Base-by-base conservation (phyloP, 2,888 invertebrate species). In the Minunthozetes semirufus region DNA sequence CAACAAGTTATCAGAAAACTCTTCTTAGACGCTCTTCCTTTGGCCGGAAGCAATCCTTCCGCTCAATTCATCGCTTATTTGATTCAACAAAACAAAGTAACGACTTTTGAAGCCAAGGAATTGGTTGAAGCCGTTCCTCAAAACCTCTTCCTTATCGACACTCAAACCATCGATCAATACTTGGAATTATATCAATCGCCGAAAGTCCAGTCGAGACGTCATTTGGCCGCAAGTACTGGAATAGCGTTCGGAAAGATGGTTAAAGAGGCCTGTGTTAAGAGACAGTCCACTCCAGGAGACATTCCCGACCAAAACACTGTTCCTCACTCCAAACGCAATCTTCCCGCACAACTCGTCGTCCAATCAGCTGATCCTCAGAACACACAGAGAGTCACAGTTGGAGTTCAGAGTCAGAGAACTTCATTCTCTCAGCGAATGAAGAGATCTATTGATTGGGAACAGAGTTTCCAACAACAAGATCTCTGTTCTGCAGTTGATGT, bases 101-200 rank as follows among this genome's bases (percentile, higher is more conserved):
- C 70, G 6, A 80, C 79, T 17, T 74, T 27, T 22, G 77, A 77
- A 22, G 74, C 61, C 50, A 77, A 77, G 17, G 79, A 80, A 74
- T 75, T 78, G n/a, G 81, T 78, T 25, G 79, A 81, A 72, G 73
- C 80, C 19, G 77, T 82, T 46, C 78, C 80, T 61, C 72, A 73
- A n/a, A 78, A 80, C 48, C 74, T 81, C 19, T 80, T 80, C 8
- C 77, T 80, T 27, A 78, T 82, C 72, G 76, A 81, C 27, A 80
- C 82, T 25, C 80, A 81, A 66, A 83, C 83, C n/a, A 82, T 82
- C 71, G 79, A 80, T 46, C 78, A 79, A 19, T 79, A 82, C 27
- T 77, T 83, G 11, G 79, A 82, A 53, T 76, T 82, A 50, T 77
- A 79, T 59, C 78, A 80, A 6, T 74, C 77, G 56, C 59, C 78